Conservation (phyloP, 2,888 invertebrate genomes). For the Phaedon cochleariae region DNA sequence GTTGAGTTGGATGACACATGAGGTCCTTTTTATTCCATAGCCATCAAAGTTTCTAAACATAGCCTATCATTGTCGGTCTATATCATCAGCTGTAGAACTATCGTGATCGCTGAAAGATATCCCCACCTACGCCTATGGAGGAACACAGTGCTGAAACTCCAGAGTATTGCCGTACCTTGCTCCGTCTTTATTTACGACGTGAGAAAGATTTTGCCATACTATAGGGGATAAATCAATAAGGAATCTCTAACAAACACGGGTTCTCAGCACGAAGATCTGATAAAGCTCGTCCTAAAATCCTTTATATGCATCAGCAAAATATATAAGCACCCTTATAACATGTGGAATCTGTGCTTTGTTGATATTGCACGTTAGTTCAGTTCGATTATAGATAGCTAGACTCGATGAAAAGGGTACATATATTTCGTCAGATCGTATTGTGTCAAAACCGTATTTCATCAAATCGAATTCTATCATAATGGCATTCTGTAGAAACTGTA, state of each 20-base stretch:
- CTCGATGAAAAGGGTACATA: no score
- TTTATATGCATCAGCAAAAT: constrained; percentile 34
- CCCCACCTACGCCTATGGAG: background rate
- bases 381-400: no score
- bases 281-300: constrained; percentile 41
- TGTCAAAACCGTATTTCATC: no score
- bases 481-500: no score
- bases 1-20: no score
- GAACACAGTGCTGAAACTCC: constrained; percentile 15
- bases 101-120: no score
- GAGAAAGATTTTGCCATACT: constrained; percentile 46
- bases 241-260: constrained; percentile 48
- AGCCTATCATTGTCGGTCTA: no score
- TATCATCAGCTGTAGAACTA: no score
- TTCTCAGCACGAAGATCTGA: constrained; percentile 58
- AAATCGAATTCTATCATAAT: no score
- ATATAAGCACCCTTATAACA: constrained; percentile 37
- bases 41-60: no score
- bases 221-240: constrained; percentile 56
- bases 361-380: background rate
- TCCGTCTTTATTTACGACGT: constrained; percentile 43
- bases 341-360: background rate
- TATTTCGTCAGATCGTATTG: no score
- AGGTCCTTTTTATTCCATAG: no score
- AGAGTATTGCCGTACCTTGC: constrained; percentile 14